phyloP scores from a whole-genome alignment of 2,113 vertebrate species.

The Laticauda colubrina region DNA sequence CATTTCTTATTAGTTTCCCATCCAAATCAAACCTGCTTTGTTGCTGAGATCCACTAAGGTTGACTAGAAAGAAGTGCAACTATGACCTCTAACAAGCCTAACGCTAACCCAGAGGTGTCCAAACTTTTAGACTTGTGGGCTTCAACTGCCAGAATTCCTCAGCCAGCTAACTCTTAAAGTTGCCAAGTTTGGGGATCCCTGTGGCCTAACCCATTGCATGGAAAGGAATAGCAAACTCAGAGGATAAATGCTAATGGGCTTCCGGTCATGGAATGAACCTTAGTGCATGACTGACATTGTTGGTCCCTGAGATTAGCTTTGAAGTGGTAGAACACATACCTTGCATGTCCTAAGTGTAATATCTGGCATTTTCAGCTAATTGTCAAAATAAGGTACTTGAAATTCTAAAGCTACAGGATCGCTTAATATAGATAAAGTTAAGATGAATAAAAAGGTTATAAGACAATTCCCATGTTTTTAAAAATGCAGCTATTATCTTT shows the following conservation, averaged over 20 bases:
- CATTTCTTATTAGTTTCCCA: neutral
- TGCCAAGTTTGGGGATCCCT: no score
- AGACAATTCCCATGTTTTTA: neutral
- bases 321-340: neutral
- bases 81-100: neutral
- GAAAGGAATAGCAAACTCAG: neutral
- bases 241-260: neutral
- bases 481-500: neutral
- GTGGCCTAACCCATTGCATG: neutral
- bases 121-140: no score
- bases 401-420: neutral
- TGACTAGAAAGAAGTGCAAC: neutral
- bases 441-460: neutral
- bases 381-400: neutral
- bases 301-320: neutral
- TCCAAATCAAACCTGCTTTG: neutral
- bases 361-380: neutral
- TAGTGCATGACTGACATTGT: neutral
- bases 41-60: neutral
- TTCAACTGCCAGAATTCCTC: no score
- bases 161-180: no score
- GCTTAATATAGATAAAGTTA: no score
- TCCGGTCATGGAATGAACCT: neutral
- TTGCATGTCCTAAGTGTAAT: neutral
- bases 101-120: neutral